Evolutionary conservation across 2,888 invertebrate genomes (phyloP).

Genomic region (Noctua comes): DNA sequence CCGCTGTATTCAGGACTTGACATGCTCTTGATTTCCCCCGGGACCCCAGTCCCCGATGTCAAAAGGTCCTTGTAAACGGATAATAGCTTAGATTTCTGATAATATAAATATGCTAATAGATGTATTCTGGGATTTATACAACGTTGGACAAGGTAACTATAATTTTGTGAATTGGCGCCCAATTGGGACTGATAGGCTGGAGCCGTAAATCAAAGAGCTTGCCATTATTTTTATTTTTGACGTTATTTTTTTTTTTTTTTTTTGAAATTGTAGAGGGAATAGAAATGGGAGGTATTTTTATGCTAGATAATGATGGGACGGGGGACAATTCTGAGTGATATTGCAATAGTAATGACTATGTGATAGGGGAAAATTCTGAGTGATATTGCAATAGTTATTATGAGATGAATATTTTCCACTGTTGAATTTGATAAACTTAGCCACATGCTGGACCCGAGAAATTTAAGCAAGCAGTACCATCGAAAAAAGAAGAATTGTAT

Average conservation of each 20-base stretch:
- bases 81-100: conserved; percentile 45
- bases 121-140: conserved; percentile 28
- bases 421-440: background rate
- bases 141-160: conserved; percentile 27
- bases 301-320: background rate
- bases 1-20: conserved; percentile 45
- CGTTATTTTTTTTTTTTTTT: too few species aligned
- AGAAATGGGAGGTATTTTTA: conserved; percentile 9
- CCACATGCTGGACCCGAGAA: too few species aligned
- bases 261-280: conserved; percentile 13
- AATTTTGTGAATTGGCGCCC: conserved; percentile 34
- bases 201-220: conserved; percentile 34
- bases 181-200: conserved; percentile 14
- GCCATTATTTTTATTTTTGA: conserved; percentile 16
- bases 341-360: background rate
- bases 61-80: conserved; percentile 47
- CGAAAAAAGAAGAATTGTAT: background rate
- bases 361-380: background rate
- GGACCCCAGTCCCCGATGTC: conserved; percentile 40
- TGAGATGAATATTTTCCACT: background rate
- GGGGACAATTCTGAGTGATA: background rate
- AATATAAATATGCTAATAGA: conserved; percentile 57
- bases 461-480: too few species aligned
- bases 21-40: conserved; percentile 61
- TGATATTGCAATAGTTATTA: background rate